phyloP scores from a whole-genome alignment of 1,140 invertebrate species.

The Dendroctonus ponderosae region DNA sequence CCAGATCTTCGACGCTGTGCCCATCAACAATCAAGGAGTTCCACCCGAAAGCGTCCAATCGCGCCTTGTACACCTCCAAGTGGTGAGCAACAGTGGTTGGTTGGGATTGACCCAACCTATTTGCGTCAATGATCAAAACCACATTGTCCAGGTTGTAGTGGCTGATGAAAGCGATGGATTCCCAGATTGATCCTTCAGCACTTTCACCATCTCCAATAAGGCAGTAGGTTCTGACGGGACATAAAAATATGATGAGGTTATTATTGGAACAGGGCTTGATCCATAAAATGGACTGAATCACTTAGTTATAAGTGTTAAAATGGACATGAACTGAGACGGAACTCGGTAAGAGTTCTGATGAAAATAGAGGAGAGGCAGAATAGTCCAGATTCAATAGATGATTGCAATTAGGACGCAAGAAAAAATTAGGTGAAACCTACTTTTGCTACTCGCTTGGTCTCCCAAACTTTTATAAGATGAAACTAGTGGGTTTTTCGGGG shows the following conservation, averaged over 20 bases:
- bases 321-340: too few relatives aligned
- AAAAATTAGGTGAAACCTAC: too few relatives aligned
- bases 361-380: too few relatives aligned
- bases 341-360: too few relatives aligned
- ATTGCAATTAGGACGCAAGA: too few relatives aligned
- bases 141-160: conserved; percentile 96
- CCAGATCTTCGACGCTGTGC: conserved; percentile 86
- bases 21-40: conserved; percentile 94
- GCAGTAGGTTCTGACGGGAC: conserved; percentile 74
- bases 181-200: conserved; percentile 99
- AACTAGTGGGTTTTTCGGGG: too few relatives aligned
- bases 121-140: conserved; percentile 95
- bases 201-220: conserved; percentile 97
- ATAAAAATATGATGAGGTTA: background rate
- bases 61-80: conserved; percentile 83
- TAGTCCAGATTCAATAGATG: too few relatives aligned
- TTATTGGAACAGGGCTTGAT: background rate
- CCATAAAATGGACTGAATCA: too few relatives aligned
- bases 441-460: too few relatives aligned
- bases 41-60: conserved; percentile 90
- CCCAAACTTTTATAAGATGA: too few relatives aligned
- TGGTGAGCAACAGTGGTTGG: conserved; percentile 90
- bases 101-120: conserved; percentile 95
- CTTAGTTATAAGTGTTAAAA: too few relatives aligned
- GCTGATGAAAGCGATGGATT: conserved; percentile 92